Evolutionary conservation across 2,888 invertebrate genomes (phyloP).

Genomic region (Maniola hyperantus): DNA sequence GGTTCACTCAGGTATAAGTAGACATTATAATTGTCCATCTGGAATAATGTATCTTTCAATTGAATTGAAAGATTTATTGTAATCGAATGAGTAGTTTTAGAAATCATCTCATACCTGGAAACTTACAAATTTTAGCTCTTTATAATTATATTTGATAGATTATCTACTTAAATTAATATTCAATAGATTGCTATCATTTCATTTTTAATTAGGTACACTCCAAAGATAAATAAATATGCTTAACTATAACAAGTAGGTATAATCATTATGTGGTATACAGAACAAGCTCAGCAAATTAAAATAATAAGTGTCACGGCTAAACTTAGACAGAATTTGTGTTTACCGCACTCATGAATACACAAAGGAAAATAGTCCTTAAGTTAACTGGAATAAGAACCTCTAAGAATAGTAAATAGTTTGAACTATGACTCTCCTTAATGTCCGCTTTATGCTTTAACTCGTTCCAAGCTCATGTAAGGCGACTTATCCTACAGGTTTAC

Average conservation of each 20-base stretch:
- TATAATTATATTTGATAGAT: too few relatives aligned
- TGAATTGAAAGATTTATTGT: too few relatives aligned
- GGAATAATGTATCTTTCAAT: too few relatives aligned
- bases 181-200: too few relatives aligned
- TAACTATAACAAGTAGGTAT: slow-evolving; percentile 53
- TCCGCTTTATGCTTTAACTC: slow-evolving; percentile 61
- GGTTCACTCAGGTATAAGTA: too few relatives aligned
- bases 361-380: slow-evolving; percentile 27
- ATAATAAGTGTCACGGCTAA: slow-evolving; percentile 57
- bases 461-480: slow-evolving; percentile 64
- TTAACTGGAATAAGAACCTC: slow-evolving; percentile 21
- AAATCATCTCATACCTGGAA: too few relatives aligned
- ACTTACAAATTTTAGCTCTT: too few relatives aligned
- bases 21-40: too few relatives aligned
- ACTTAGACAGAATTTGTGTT: slow-evolving; percentile 31
- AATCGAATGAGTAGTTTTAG: too few relatives aligned
- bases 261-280: slow-evolving; percentile 53
- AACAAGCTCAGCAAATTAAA: slow-evolving; percentile 62
- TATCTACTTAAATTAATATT: too few relatives aligned
- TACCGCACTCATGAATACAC: slow-evolving; percentile 23
- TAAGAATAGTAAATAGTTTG: slow-evolving; percentile 32
- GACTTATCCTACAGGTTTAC: slow-evolving; percentile 69
- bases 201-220: too few relatives aligned
- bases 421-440: slow-evolving; percentile 54
- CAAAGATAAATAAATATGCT: too few relatives aligned